phyloP scores from a whole-genome alignment of 2,888 invertebrate genomes.

The Xestia sexstrigata region DNA sequence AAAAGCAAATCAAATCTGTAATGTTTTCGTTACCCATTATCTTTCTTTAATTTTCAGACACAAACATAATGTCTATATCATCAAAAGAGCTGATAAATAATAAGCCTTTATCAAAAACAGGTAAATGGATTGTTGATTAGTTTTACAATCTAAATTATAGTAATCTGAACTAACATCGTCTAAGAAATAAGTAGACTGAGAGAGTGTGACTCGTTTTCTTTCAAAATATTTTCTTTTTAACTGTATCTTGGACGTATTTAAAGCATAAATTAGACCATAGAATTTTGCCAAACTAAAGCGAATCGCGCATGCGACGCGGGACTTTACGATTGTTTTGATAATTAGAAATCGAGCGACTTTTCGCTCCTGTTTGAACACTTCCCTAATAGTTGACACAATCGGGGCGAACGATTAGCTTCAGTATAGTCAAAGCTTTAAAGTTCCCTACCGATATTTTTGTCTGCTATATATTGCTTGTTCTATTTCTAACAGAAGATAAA shows the following conservation, averaged over 20 bases:
- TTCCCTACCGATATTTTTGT: not conserved
- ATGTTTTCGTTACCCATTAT: not conserved
- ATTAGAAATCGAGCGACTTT: not conserved
- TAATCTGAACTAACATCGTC: not conserved
- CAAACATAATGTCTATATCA: slow-evolving; percentile 66
- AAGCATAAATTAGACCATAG: not conserved
- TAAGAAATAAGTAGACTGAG: not conserved
- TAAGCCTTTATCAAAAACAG: not conserved
- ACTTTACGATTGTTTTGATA: not conserved
- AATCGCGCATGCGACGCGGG: not conserved
- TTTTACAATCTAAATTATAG: not conserved
- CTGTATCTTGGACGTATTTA: not conserved
- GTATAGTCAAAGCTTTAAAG: not conserved
- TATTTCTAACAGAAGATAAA: slow-evolving; percentile 8
- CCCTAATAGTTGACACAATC: not conserved
- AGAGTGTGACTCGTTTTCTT: not conserved
- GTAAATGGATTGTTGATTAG: not conserved
- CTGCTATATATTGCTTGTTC: not conserved
- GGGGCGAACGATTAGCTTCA: not conserved
- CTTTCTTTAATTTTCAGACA: slow-evolving; percentile 55
- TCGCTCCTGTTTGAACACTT: not conserved
- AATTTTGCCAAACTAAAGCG: not conserved
- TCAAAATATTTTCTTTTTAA: not conserved
- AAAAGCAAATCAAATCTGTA: not conserved
- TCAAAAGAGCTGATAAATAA: slow-evolving; percentile 46